Evolutionary conservation across 30 jellyfish, hydroid and myxozoan genomes (phyloP), one percentile per base, ranked within the genome.

Genomic region (Aurelia coerulea): DNA sequence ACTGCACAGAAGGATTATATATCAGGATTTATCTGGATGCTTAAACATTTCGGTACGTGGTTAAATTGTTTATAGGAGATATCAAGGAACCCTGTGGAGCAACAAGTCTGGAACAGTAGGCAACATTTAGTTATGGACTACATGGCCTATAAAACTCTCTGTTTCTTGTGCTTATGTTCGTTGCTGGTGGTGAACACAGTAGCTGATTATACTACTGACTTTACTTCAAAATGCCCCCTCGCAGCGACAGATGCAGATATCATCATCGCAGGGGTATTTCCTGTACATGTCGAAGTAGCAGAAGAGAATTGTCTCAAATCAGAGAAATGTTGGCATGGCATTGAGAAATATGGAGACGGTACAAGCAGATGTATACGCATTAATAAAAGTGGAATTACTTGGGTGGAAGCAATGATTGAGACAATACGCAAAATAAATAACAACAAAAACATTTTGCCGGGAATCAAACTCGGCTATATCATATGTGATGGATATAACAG

Each of bases 391-490:
- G 96, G 85, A 1, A 70, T 88, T 29, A 79, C 90, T 18, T 88
- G 96, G 96, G 70, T 73, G 7, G 96, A 88, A 64, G 96, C 96
- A 31, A 79, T 88, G 91, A 81, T 71, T 10, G 49, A 78, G 19
- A 78, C 96, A 16, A 71, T 88, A 12, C 66, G 73, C n/a, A 39
- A 70, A 18, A 74, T 88, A 10, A 88, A 88, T 84, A 66, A 42
- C 52, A 54, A 88, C 87, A 54, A 59, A 4, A 41, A 60, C 1
- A 62, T 88, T 16, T 42, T 88, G 68, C 96, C 91, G 19, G 91
- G 91, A 11, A 62, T 88, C 18, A 78, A 54, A 60, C 91, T 88
- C 19, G 96, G 96, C 60, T 79, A 88, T 42, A 53, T 74, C 66
- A 78, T 88, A 0, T 74, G 96, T 46, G 96, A 88, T 34, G 75